These are phyloP conservation scores for Eulemur rubriventer DNA, from an alignment of 2,797 vertebrate genomes.

Conservation along the genomic window DNA sequence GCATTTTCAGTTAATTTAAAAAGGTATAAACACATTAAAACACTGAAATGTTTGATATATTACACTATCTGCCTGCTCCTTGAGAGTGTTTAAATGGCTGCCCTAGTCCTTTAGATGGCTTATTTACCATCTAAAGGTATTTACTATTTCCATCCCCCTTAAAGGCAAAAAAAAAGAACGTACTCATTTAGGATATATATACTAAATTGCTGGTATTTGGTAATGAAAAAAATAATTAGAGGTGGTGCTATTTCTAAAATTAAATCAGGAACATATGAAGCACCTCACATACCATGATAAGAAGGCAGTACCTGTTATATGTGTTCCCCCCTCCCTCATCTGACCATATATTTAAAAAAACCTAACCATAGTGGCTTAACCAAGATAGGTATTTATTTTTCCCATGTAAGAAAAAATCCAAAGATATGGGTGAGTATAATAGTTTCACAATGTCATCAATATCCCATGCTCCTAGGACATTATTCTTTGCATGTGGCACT, in stretches of 20 bases:
- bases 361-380: background rate
- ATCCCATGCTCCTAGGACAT: background rate
- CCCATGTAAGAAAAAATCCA: background rate
- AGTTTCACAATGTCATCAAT: background rate
- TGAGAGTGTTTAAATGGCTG: conserved; percentile 55
- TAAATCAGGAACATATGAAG: background rate
- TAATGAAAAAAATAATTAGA: background rate
- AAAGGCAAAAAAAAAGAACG: background rate
- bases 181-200: background rate
- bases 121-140: background rate
- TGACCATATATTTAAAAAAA: background rate
- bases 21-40: conserved; percentile 80
- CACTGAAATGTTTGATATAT: conserved; percentile 73
- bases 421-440: background rate
- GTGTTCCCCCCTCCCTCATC: background rate
- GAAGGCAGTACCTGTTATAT: background rate
- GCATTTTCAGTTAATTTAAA: conserved; percentile 83
- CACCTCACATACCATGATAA: background rate
- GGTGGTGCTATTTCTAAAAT: background rate
- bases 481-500: background rate
- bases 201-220: background rate
- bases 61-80: conserved; percentile 60
- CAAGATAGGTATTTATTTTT: background rate
- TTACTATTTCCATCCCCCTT: background rate
- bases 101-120: background rate